Percentiles rank a stretch among this genome's conserved stretches.
These are phyloP conservation scores for Drymodes brunneopygia DNA, from an alignment of 2,113 vertebrate genomes.

Conservation along the genomic window DNA sequence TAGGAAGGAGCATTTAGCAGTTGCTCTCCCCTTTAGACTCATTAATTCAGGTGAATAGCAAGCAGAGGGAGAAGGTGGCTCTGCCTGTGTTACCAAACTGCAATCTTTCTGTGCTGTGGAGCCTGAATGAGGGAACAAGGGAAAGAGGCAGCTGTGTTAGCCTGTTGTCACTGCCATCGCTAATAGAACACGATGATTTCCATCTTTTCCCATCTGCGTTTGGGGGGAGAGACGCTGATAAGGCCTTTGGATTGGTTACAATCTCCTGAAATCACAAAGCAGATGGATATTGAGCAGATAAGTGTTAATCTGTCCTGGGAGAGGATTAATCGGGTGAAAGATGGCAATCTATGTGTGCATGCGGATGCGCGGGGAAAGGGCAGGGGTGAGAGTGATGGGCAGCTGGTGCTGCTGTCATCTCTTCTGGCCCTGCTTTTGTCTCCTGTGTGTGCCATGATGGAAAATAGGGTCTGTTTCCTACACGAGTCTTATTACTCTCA, in stretches of 20 bases:
- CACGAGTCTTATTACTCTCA: neutral
- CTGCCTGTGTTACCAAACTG: neutral
- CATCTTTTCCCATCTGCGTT: slow-evolving; percentile 60
- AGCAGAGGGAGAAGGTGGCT: neutral
- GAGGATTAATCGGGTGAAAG: slow-evolving; percentile 73
- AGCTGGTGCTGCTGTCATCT: slow-evolving; percentile 62
- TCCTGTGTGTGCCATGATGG: neutral
- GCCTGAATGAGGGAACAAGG: neutral
- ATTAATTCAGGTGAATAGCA: neutral
- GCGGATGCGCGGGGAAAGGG: neutral
- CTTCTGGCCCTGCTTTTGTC: slow-evolving; percentile 45
- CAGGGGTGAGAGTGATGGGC: slow-evolving; percentile 36
- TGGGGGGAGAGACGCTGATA: slow-evolving; percentile 30
- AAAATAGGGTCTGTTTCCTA: neutral
- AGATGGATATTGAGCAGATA: slow-evolving; percentile 76
- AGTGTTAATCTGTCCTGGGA: slow-evolving; percentile 73
- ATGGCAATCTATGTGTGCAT: slow-evolving; percentile 50
- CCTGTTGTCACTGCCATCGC: slow-evolving; percentile 18
- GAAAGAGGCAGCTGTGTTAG: slow-evolving; percentile 45
- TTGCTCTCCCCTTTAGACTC: neutral
- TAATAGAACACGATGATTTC: slow-evolving; percentile 58
- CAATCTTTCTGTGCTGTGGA: neutral
- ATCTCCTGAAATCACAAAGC: slow-evolving; percentile 70
- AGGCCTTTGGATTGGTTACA: slow-evolving; percentile 68
- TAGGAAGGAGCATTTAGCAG: neutral